A percentile compares a stretch with the other conserved stretches of the same genome.
These are phyloP conservation scores for Dendrophyllia cribrosa DNA, from an alignment of 64 coral and sea anemone genomes.

Conservation along the genomic window DNA sequence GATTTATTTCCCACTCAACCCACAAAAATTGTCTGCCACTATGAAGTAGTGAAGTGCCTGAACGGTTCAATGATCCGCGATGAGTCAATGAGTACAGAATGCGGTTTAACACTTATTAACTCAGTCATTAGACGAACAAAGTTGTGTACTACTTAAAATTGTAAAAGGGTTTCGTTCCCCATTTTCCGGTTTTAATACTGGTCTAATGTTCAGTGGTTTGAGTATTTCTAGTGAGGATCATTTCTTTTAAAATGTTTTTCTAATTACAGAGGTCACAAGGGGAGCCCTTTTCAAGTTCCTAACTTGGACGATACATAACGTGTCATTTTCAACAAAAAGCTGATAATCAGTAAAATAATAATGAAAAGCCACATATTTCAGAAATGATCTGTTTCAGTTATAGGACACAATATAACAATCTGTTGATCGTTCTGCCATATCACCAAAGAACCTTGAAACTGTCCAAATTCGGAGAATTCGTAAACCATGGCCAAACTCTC, in stretches of 20 bases:
- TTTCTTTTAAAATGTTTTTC: neutral
- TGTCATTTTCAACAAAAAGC: too few relatives aligned
- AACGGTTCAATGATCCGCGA: neutral
- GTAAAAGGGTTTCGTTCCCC: conserved; percentile 26
- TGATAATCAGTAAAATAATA: too few relatives aligned
- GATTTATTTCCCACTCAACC: conserved; percentile 30
- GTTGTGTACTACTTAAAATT: conserved; percentile 25
- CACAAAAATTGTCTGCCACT: neutral
- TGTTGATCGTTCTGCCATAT: neutral
- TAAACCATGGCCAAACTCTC: too few relatives aligned
- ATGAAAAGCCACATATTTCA: too few relatives aligned
- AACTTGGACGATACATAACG: too few relatives aligned
- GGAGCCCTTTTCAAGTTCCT: neutral
- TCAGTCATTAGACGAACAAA: neutral
- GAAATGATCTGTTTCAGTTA: neutral
- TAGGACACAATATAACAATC: neutral
- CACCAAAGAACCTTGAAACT: conserved; percentile 18
- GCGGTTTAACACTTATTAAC: conserved; percentile 29
- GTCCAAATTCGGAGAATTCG: neutral
- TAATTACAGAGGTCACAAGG: conserved; percentile 1
- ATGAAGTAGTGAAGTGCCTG: neutral
- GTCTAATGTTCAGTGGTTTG: neutral
- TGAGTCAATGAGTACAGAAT: neutral
- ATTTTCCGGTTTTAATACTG: conserved; percentile 53
- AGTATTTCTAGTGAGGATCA: neutral